A percentile compares a stretch with the other conserved stretches of the same genome.
phyloP scores from a whole-genome alignment of 2,888 invertebrate species.

The Sinelater perroti region DNA sequence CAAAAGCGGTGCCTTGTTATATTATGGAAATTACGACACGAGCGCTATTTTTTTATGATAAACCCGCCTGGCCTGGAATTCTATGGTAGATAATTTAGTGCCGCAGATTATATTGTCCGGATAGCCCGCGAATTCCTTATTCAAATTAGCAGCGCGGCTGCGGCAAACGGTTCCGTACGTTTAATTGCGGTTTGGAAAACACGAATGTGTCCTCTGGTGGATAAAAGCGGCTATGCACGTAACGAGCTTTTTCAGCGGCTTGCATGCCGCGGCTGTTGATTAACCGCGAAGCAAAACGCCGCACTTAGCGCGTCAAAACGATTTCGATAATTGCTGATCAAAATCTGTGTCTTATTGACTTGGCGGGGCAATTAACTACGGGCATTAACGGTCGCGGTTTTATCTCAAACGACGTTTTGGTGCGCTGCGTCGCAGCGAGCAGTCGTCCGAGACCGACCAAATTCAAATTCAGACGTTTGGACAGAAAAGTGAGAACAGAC shows the following conservation, averaged over 20 bases:
- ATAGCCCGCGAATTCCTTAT: constrained; percentile 19
- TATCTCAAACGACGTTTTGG: too few species aligned
- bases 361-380: too few species aligned
- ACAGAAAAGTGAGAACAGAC: too few species aligned
- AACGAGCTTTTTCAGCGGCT: background rate
- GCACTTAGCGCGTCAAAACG: constrained; percentile 2
- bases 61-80: constrained; percentile 22
- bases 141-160: constrained; percentile 8
- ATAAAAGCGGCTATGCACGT: background rate
- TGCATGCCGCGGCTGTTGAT: constrained; percentile 6
- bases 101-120: constrained; percentile 27
- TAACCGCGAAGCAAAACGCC: constrained; percentile 8
- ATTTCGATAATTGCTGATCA: constrained; percentile 12
- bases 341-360: constrained; percentile 7
- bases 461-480: too few species aligned
- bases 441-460: too few species aligned
- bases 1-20: constrained; percentile 24
- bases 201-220: background rate
- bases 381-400: too few species aligned
- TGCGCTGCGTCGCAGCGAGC: too few species aligned
- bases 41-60: constrained; percentile 19
- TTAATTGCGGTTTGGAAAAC: constrained; percentile 4
- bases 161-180: background rate
- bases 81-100: constrained; percentile 27
- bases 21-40: constrained; percentile 31